Conservation (phyloP, 37 sponge, comb jelly and placozoan species). For the Sycon ciliatum region DNA sequence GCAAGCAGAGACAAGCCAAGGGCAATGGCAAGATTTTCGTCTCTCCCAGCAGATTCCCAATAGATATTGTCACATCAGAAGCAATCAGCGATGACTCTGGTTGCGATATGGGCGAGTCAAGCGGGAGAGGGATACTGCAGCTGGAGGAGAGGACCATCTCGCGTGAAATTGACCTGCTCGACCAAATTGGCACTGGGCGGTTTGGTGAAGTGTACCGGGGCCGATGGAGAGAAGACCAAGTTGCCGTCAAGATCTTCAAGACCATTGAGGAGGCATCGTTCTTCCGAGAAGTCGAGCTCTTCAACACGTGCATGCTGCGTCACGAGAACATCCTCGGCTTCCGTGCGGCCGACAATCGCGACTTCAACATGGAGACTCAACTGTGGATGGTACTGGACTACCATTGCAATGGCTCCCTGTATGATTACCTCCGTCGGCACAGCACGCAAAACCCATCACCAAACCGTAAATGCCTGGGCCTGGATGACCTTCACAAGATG, state of each 20-base stretch:
- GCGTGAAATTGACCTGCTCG: slow-evolving; percentile 48
- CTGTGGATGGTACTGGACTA: slow-evolving; percentile 93
- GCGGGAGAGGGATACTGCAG: slow-evolving; percentile 54
- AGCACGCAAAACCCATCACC: no score
- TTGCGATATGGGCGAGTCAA: no score
- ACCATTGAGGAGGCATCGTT: slow-evolving; percentile 73
- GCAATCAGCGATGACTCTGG: no score
- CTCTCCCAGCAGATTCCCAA: no score
- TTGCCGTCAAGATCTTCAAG: slow-evolving; percentile 88
- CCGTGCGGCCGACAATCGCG: slow-evolving; percentile 75
- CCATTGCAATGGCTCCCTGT: slow-evolving; percentile 88
- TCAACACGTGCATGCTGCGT: slow-evolving; percentile 58
- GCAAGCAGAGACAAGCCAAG: no score
- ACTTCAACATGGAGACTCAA: slow-evolving; percentile 63
- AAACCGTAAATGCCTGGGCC: slow-evolving; percentile 14
- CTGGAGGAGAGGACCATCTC: slow-evolving; percentile 72
- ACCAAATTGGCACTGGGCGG: slow-evolving; percentile 74
- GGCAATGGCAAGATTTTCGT: no score
- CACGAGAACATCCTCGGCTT: slow-evolving; percentile 86
- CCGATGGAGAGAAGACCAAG: slow-evolving; percentile 52
- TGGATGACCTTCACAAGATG: slow-evolving; percentile 36
- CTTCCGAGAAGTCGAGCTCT: slow-evolving; percentile 79
- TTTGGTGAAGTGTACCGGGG: slow-evolving; percentile 81
- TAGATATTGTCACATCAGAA: no score
- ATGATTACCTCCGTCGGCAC: slow-evolving; percentile 77